Percentiles rank a stretch among this genome's conserved stretches.
phyloP scores from a whole-genome alignment of 2,113 vertebrate species.

The Apeltes quadracus region DNA sequence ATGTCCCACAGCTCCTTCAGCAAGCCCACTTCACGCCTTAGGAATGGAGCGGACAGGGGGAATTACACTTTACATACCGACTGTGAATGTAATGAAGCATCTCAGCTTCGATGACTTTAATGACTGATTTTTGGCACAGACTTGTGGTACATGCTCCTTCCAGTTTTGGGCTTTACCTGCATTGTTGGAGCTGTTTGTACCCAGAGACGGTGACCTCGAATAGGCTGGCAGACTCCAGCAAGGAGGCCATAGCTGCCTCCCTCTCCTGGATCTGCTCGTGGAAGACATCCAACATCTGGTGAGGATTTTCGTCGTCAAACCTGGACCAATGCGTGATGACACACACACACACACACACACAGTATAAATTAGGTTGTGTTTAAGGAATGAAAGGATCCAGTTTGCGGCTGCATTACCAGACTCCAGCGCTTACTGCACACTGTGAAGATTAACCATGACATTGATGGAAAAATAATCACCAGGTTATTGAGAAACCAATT shows the following conservation, averaged over 20 bases:
- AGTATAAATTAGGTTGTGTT: constrained; percentile 34
- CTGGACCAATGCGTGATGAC: constrained; percentile 77
- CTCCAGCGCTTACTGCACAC: constrained; percentile 17
- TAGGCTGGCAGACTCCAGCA: constrained; percentile 86
- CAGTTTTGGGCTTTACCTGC: constrained; percentile 80
- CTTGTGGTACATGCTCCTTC: neutral
- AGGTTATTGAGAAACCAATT: constrained; percentile 71
- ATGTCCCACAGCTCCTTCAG: constrained; percentile 92
- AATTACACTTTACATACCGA: constrained; percentile 12
- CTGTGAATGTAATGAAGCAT: constrained; percentile 6
- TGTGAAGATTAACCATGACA: constrained; percentile 62
- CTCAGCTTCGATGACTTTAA: constrained; percentile 16
- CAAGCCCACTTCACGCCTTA: constrained; percentile 77
- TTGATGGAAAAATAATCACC: constrained; percentile 72
- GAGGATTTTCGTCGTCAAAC: constrained; percentile 84
- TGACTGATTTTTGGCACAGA: constrained; percentile 30
- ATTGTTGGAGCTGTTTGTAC: constrained; percentile 89
- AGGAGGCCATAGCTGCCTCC: constrained; percentile 86
- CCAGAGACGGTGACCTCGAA: constrained; percentile 92
- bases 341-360: constrained; percentile 26
- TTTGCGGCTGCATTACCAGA: constrained; percentile 27
- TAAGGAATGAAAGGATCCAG: constrained; percentile 30
- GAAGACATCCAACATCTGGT: constrained; percentile 84
- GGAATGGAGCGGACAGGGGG: neutral
- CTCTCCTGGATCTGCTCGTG: constrained; percentile 85